Base-by-base conservation (phyloP, 2,888 invertebrate genomes). In the Harmothoe impar region DNA sequence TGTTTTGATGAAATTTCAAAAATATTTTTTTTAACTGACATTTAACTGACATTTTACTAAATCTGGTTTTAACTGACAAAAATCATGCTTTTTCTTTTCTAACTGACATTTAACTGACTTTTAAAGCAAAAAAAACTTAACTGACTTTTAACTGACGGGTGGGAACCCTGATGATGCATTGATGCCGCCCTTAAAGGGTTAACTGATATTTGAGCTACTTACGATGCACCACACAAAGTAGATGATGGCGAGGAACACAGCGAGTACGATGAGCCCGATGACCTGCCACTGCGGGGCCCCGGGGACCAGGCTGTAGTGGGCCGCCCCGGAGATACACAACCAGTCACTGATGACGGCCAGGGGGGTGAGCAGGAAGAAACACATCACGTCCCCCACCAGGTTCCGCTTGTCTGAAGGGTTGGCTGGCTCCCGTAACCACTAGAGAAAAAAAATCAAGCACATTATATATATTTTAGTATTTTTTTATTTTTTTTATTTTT, bases 281-380 rank as follows among this genome's bases (percentile, higher is more conserved):
- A 93, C 92, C 92, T 94, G 94, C 92, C 94, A 94, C 33, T 90
- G 52, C 0, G 62, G 62, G 12, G 89, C 43, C 0, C 31, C n/a
- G 20, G n/a, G 25, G 3, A 86, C 31, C 31, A 90, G 68, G 17
- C 54, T 12, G 62, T 92, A 93, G 91, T 95, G 94, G 25, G 94
- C 93, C 43, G 96, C 96, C 15, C 96, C 96, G 62, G 95, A 93
- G 33, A 95, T 95, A 94, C 96, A 97, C 29, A 97, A 94, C 94
- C 96, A 96, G 20, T 96, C 94, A 54, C 96, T 96, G 96, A 95
- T 96, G 95, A 91, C 95, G 3, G 97, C 97, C 90, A 97, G 94
- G 0, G 97, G 97, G 0, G 97, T 97, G 89, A 97, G 96, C 56
- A 97, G 93, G 25, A 96, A 93, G 93, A 97, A 97, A 68, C 97